Conservation (phyloP, 1,140 invertebrate genomes). For the Megalopta genalis region DNA sequence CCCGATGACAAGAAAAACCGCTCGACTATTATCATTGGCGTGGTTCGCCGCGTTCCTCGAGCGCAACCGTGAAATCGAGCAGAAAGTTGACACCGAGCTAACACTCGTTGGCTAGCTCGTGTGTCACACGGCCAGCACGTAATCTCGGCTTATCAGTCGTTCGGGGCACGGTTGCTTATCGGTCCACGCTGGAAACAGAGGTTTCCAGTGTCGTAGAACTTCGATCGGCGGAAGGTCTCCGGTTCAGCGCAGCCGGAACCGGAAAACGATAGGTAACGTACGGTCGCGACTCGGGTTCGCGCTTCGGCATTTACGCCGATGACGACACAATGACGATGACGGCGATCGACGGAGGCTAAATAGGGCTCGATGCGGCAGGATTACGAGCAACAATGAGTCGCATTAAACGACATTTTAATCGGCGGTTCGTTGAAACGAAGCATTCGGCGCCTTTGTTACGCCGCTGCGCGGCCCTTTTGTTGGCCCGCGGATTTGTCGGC, state of each 20-base stretch:
- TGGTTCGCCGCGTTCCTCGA: not conserved
- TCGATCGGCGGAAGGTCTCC: slow-evolving; percentile 7
- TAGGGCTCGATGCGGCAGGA: not conserved
- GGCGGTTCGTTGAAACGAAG: not conserved
- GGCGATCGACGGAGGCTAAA: not conserved
- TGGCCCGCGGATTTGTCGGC: not conserved
- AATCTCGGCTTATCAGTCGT: slow-evolving; percentile 43
- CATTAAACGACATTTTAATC: slow-evolving; percentile 25
- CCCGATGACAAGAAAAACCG: not conserved
- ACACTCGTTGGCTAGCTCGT: not conserved
- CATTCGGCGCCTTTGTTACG: not conserved
- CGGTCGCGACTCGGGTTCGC: slow-evolving; percentile 10
- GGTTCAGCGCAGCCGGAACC: slow-evolving; percentile 37
- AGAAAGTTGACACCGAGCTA: slow-evolving; percentile 23
- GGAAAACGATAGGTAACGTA: slow-evolving; percentile 42
- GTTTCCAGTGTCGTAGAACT: slow-evolving; percentile 4
- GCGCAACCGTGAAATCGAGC: not conserved
- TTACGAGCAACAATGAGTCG: not conserved
- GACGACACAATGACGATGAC: slow-evolving; percentile 35
- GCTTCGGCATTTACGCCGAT: slow-evolving; percentile 31
- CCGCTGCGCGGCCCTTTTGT: not conserved
- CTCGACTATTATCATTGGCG: not conserved
- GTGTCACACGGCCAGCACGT: not conserved
- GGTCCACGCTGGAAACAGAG: slow-evolving; percentile 12
- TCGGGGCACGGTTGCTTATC: slow-evolving; percentile 45